These are phyloP conservation scores for Leptopilina clavipes DNA, from an alignment of 1,140 invertebrate genomes.

Conservation along the genomic window DNA sequence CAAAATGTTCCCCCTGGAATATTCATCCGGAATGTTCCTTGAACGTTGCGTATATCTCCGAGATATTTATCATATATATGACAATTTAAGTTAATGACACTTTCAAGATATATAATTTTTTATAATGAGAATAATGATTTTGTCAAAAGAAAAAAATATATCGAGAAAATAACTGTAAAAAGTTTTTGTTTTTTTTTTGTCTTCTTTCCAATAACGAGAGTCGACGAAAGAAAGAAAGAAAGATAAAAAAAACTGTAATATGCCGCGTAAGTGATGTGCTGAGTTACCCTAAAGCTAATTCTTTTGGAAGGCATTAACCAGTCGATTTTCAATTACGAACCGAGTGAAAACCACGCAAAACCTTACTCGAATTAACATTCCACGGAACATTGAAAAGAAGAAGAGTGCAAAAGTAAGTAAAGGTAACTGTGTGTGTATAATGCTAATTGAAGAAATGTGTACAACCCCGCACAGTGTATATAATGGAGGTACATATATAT, in stretches of 20 bases:
- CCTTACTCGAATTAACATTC: conserved; percentile 21
- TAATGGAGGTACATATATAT: neutral
- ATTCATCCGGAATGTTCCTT: no score
- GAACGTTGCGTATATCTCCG: no score
- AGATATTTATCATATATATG: no score
- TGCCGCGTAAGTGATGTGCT: neutral
- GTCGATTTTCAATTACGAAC: conserved; percentile 10
- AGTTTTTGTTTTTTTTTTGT: neutral
- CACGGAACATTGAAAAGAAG: neutral
- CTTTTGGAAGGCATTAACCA: conserved; percentile 14
- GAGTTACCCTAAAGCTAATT: neutral
- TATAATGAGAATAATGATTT: no score
- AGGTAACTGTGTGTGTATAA: conserved; percentile 7
- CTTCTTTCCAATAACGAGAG: neutral
- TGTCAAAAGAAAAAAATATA: no score
- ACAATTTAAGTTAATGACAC: no score
- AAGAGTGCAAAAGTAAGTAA: conserved; percentile 16
- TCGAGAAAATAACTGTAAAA: neutral
- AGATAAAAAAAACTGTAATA: neutral
- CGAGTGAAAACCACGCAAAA: conserved; percentile 13
- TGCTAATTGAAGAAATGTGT: conserved; percentile 31
- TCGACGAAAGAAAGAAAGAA: neutral
- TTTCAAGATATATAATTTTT: no score
- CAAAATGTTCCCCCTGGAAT: no score
- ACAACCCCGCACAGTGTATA: neutral